phyloP scores from a whole-genome alignment of 2,888 invertebrate species.

The Chironomus riparius region DNA sequence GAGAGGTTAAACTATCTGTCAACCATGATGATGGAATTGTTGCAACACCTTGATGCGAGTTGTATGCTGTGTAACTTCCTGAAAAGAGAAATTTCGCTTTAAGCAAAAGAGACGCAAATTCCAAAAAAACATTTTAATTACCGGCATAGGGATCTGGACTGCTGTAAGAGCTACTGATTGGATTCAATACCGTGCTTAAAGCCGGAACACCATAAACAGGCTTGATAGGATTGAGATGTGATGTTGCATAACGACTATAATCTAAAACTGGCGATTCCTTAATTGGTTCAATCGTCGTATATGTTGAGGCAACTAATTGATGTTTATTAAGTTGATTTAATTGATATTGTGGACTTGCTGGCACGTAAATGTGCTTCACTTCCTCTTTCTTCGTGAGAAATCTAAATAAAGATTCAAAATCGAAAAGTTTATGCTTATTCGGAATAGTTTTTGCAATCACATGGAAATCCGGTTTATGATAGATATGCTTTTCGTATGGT shows the following conservation, averaged over 20 bases:
- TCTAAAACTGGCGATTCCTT: slow-evolving; percentile 14
- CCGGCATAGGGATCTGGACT: slow-evolving; percentile 17
- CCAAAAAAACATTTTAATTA: not conserved
- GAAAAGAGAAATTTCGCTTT: not conserved
- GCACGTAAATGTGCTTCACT: slow-evolving; percentile 22
- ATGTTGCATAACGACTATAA: slow-evolving; percentile 29
- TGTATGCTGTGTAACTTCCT: not conserved
- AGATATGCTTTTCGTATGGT: slow-evolving; percentile 28
- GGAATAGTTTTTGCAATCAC: slow-evolving; percentile 8
- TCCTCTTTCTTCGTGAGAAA: slow-evolving; percentile 21
- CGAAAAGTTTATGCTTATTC: slow-evolving; percentile 18
- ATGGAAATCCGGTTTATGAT: slow-evolving; percentile 22
- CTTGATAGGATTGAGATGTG: slow-evolving; percentile 24
- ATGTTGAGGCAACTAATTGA: slow-evolving; percentile 3
- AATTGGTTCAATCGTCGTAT: slow-evolving; percentile 5
- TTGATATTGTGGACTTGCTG: slow-evolving; percentile 20
- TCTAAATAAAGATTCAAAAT: slow-evolving; percentile 12
- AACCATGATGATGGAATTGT: slow-evolving; percentile 7
- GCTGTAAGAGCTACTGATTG: not conserved
- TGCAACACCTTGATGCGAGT: not conserved
- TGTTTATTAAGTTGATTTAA: slow-evolving; percentile 12
- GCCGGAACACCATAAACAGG: slow-evolving; percentile 28
- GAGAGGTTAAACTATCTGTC: not conserved
- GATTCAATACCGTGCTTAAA: not conserved
- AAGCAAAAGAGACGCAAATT: not conserved